A percentile compares a stretch with the other conserved stretches of the same genome.
phyloP scores from a whole-genome alignment of 2,113 vertebrate genomes.

The Callionymus lyra region DNA sequence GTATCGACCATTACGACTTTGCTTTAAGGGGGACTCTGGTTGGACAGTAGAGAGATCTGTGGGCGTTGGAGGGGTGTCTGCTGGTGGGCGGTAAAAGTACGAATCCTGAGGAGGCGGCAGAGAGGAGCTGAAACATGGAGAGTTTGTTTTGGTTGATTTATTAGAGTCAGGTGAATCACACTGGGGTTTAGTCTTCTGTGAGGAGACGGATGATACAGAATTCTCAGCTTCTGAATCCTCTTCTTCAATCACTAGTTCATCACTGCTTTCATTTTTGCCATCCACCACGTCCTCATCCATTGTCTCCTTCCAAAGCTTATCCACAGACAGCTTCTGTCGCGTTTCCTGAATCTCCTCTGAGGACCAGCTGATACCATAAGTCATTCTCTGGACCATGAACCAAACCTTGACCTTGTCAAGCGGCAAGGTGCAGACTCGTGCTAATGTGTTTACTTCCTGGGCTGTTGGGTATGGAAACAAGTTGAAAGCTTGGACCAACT shows the following conservation, averaged over 20 bases:
- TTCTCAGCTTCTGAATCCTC: slow-evolving; percentile 31
- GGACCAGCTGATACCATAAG: slow-evolving; percentile 88
- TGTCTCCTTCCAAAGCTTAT: slow-evolving; percentile 12
- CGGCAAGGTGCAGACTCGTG: slow-evolving; percentile 71
- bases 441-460: slow-evolving; percentile 73
- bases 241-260: slow-evolving; percentile 20
- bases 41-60: slow-evolving; percentile 19
- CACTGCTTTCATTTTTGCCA: slow-evolving; percentile 25
- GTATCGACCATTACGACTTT: slow-evolving; percentile 60
- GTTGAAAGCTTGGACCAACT: slow-evolving; percentile 80
- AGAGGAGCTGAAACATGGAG: slow-evolving; percentile 58
- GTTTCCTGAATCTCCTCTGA: slow-evolving; percentile 88
- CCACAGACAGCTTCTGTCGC: slow-evolving; percentile 62
- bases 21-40: slow-evolving; percentile 40
- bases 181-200: slow-evolving; percentile 42
- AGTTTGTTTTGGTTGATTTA: slow-evolving; percentile 47
- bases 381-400: slow-evolving; percentile 89
- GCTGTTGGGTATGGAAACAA: slow-evolving; percentile 83
- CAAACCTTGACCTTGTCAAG: slow-evolving; percentile 87
- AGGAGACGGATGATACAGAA: slow-evolving; percentile 11
- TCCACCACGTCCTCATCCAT: slow-evolving; percentile 2
- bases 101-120: slow-evolving; percentile 69
- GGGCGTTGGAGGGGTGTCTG: slow-evolving; percentile 32
- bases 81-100: slow-evolving; percentile 61
- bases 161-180: slow-evolving; percentile 53